Percentiles rank a stretch among this genome's conserved stretches.
phyloP scores from a whole-genome alignment of 37 sponge, comb jelly and placozoan genomes.

The Bolinopsis microptera region DNA sequence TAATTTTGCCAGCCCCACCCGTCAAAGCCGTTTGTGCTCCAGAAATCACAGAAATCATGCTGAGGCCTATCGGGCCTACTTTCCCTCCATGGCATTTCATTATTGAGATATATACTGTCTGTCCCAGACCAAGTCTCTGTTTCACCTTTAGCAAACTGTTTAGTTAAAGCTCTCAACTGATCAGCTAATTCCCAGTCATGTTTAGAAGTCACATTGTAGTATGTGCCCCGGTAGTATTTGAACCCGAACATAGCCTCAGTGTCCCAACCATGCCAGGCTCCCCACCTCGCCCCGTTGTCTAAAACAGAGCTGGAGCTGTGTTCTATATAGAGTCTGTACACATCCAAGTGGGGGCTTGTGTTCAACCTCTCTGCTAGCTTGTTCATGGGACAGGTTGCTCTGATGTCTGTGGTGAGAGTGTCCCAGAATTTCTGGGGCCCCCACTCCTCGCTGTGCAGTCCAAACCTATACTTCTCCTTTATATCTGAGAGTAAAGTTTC shows the following conservation, averaged over 20 bases:
- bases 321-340: constrained; percentile 15
- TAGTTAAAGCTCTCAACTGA: neutral
- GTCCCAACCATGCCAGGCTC: constrained; percentile 63
- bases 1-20: constrained; percentile 62
- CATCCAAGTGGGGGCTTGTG: neutral
- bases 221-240: neutral
- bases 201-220: neutral
- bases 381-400: constrained; percentile 49
- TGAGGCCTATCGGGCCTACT: neutral
- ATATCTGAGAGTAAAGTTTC: neutral
- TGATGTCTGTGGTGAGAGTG: constrained; percentile 55
- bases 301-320: neutral
- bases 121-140: neutral
- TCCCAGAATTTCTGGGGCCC: constrained; percentile 56
- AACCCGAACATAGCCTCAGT: constrained; percentile 60
- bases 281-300: neutral
- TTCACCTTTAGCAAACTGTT: neutral
- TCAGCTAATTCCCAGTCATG: neutral
- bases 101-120: neutral
- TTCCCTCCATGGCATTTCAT: neutral
- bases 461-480: neutral
- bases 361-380: neutral
- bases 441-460: neutral
- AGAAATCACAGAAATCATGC: neutral
- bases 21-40: neutral